A percentile compares a stretch with the other conserved stretches of the same genome.
Conservation (phyloP, 1,140 invertebrate genomes). For the Prorops nasuta region DNA sequence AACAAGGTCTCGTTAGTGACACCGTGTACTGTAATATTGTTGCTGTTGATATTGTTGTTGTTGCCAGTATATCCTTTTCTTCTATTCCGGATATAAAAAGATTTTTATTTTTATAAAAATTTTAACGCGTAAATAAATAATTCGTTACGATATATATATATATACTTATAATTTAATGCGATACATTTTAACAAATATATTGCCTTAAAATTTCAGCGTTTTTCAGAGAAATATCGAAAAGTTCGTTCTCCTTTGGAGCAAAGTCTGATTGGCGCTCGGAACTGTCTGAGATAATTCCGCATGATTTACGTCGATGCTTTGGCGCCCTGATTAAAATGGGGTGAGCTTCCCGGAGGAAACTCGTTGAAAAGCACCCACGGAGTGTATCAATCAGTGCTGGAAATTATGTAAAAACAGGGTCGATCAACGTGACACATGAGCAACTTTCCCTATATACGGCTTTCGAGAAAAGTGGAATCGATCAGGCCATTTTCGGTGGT, state of each 20-base stretch:
- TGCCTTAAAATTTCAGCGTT: no score
- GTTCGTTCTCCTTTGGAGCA: not conserved
- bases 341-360: not conserved
- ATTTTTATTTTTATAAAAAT: no score
- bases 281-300: not conserved
- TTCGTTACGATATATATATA: no score
- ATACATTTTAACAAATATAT: no score
- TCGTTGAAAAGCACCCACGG: not conserved
- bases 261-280: not conserved
- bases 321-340: slow-evolving; percentile 17
- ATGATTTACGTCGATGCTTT: slow-evolving; percentile 2
- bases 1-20: slow-evolving; percentile 28
- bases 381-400: slow-evolving; percentile 20
- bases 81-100: no score
- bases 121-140: no score
- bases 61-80: no score
- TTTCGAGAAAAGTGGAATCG: slow-evolving; percentile 16
- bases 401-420: slow-evolving; percentile 27
- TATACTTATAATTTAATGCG: no score
- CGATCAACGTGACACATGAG: slow-evolving; percentile 17
- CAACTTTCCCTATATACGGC: slow-evolving; percentile 1
- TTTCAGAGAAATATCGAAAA: no score
- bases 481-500: not conserved
- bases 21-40: slow-evolving; percentile 8
- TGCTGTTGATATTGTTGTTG: no score